Evolutionary conservation across 2,797 vertebrate species (phyloP).

Genomic region (Diceros bicornis): DNA sequence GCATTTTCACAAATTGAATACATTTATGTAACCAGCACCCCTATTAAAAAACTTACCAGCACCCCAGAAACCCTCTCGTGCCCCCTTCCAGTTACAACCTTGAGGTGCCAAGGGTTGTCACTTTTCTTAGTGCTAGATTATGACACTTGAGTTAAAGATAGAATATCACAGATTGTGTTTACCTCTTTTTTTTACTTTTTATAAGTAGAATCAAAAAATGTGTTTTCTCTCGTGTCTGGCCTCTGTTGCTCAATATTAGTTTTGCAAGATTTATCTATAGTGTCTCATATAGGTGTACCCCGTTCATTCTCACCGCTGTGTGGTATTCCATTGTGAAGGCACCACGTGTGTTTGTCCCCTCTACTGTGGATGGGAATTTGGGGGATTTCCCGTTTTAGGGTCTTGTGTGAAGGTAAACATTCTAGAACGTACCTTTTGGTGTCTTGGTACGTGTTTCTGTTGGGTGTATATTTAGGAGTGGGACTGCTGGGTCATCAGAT

Average conservation of each 20-base stretch:
- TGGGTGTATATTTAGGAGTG: neutral
- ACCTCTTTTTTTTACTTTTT: neutral
- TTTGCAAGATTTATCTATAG: no score
- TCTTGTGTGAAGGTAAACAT: neutral
- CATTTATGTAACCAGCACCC: neutral
- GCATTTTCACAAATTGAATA: neutral
- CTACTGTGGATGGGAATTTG: neutral
- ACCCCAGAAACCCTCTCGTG: neutral
- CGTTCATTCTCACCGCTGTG: neutral
- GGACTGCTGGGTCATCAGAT: neutral
- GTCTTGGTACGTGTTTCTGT: neutral
- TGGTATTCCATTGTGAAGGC: rapidly evolving
- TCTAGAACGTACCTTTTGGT: neutral
- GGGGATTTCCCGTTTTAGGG: neutral
- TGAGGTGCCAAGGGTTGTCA: neutral
- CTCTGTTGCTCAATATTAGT: neutral
- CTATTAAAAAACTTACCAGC: neutral
- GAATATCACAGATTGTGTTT: neutral
- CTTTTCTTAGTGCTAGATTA: neutral
- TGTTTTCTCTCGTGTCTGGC: no score
- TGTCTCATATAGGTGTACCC: rapidly evolving
- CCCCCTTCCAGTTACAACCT: neutral
- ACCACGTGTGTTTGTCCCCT: neutral
- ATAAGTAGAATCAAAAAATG: neutral
- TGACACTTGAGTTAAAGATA: neutral